Evolutionary conservation across 1,140 invertebrate genomes (phyloP).

Genomic region (Drosophila pachea): DNA sequence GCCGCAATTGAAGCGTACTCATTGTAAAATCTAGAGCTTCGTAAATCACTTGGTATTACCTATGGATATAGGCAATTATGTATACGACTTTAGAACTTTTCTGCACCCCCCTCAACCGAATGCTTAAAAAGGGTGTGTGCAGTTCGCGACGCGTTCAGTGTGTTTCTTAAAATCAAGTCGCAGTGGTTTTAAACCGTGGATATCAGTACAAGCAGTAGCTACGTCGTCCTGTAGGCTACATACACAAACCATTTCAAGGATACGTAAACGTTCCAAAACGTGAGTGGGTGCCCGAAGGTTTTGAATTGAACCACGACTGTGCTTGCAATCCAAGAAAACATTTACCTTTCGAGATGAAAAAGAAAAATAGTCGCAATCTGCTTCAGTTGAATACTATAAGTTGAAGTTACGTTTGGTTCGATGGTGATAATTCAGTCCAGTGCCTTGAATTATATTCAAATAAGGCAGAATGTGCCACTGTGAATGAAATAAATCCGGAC

Average conservation of each 20-base stretch:
- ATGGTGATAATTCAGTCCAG: no score
- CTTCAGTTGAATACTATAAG: no score
- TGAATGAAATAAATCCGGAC: no score
- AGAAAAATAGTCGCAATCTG: no score
- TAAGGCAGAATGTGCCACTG: no score
- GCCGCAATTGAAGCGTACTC: conserved; percentile 31
- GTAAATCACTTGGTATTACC: conserved; percentile 26
- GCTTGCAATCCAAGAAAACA: no score
- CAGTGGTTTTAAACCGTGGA: conserved; percentile 39
- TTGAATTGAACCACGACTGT: neutral
- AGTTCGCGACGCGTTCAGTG: conserved; percentile 63
- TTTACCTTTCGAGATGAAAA: no score
- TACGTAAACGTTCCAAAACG: conserved; percentile 2
- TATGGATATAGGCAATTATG: conserved; percentile 52
- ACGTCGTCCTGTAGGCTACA: neutral
- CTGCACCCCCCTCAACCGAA: conserved; percentile 14
- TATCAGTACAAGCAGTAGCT: conserved; percentile 6
- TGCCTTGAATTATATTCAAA: no score
- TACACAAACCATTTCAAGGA: conserved; percentile 13
- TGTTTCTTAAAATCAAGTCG: conserved; percentile 54
- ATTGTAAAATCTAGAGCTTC: conserved; percentile 44
- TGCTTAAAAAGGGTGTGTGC: conserved; percentile 55
- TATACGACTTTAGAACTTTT: conserved; percentile 45
- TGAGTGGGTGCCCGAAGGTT: no score
- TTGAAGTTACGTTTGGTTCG: no score